Percentiles rank a stretch among this genome's conserved stretches.
phyloP scores from a whole-genome alignment of 1,140 invertebrate genomes.

The Goniozus legneri region DNA sequence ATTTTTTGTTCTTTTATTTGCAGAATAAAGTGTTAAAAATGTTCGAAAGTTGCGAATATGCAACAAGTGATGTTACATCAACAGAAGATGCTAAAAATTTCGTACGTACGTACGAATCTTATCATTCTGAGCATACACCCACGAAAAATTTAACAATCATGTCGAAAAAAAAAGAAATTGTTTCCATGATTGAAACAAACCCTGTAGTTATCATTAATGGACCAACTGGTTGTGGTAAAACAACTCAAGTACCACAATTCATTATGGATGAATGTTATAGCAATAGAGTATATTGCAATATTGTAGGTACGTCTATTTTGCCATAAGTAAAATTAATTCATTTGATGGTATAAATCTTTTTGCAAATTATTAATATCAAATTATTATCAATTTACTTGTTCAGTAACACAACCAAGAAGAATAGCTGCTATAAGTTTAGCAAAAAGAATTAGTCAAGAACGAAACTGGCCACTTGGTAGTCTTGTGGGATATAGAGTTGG shows the following conservation, averaged over 20 bases:
- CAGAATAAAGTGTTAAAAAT: too few relatives aligned
- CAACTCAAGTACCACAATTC: constrained; percentile 85
- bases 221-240: constrained; percentile 77
- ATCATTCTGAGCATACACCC: constrained; percentile 33
- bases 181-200: constrained; percentile 64
- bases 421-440: constrained; percentile 83
- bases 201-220: constrained; percentile 82
- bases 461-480: constrained; percentile 70
- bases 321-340: neutral
- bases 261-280: constrained; percentile 72
- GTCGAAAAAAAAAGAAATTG: constrained; percentile 49
- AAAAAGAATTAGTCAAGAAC: constrained; percentile 72
- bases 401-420: constrained; percentile 80
- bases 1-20: too few relatives aligned
- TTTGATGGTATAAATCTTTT: neutral
- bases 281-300: constrained; percentile 66
- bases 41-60: too few relatives aligned
- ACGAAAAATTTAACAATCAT: constrained; percentile 28
- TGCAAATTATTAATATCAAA: constrained; percentile 1
- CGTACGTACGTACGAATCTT: constrained; percentile 36
- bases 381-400: constrained; percentile 10
- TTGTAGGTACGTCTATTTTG: constrained; percentile 55
- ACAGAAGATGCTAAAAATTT: constrained; percentile 24
- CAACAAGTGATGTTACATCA: too few relatives aligned
- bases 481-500: constrained; percentile 83